These are phyloP conservation scores for Pipa parva DNA, from an alignment of 2,113 vertebrate species.

Conservation along the genomic window DNA sequence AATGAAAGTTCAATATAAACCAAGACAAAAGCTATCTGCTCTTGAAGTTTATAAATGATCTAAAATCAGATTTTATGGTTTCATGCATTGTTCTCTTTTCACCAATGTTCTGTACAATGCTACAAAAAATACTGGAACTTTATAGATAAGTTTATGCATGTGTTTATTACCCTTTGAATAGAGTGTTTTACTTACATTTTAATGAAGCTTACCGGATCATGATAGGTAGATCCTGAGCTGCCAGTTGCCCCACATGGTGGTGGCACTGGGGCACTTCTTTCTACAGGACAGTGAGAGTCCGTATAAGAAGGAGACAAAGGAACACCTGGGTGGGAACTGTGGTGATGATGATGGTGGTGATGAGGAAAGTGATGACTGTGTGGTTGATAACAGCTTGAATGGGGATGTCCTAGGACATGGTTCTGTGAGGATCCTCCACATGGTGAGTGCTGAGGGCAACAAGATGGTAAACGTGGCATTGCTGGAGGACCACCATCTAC, in stretches of 20 bases:
- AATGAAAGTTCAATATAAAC: no score
- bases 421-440: slow-evolving; percentile 83
- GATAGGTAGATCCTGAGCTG: slow-evolving; percentile 66
- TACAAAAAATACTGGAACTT: no score
- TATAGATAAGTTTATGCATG: no score
- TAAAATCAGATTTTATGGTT: no score
- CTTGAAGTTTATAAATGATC: no score
- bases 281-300: slow-evolving; percentile 82
- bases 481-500: slow-evolving; percentile 76
- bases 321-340: slow-evolving; percentile 72
- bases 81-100: no score
- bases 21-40: no score
- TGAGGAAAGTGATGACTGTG: slow-evolving; percentile 76
- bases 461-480: slow-evolving; percentile 92
- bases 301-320: slow-evolving; percentile 76
- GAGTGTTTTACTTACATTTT: neutral
- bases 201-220: slow-evolving; percentile 68
- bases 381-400: slow-evolving; percentile 84
- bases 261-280: slow-evolving; percentile 79
- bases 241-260: slow-evolving; percentile 75
- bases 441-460: slow-evolving; percentile 95
- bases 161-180: no score
- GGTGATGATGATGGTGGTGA: slow-evolving; percentile 83
- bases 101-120: no score
- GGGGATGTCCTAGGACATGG: slow-evolving; percentile 78